These are phyloP conservation scores for Serinus canaria DNA, from an alignment of 2,113 vertebrate species.

Conservation along the genomic window DNA sequence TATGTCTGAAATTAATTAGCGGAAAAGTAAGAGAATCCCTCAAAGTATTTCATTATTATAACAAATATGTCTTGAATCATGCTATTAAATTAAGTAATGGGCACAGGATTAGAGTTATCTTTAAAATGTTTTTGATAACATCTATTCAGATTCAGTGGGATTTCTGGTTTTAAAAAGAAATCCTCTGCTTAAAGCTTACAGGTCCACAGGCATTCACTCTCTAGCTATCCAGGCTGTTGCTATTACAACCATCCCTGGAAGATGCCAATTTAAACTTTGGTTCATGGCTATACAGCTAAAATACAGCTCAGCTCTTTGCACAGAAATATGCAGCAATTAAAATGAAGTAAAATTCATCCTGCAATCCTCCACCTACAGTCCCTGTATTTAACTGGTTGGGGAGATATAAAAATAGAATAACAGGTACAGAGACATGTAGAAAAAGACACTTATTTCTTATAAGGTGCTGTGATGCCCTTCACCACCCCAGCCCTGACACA, in stretches of 20 bases:
- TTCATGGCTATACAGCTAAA: neutral
- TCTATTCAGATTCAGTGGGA: neutral
- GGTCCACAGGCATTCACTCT: neutral
- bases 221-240: neutral
- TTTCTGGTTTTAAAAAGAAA: neutral
- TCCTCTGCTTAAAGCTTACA: neutral
- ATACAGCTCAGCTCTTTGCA: neutral
- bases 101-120: neutral
- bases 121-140: neutral
- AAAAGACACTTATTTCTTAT: neutral
- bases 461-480: neutral
- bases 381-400: neutral
- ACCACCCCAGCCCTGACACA: neutral
- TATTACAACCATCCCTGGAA: neutral
- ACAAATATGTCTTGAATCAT: neutral
- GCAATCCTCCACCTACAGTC: neutral
- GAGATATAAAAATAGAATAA: conserved; percentile 15
- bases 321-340: neutral
- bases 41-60: neutral
- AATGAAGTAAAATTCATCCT: neutral
- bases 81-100: neutral
- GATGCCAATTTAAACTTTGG: neutral
- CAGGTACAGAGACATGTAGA: neutral
- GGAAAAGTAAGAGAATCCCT: neutral
- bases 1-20: neutral